Evolutionary conservation across 2,888 invertebrate species (phyloP).

Genomic region (Lepidonotus clava): DNA sequence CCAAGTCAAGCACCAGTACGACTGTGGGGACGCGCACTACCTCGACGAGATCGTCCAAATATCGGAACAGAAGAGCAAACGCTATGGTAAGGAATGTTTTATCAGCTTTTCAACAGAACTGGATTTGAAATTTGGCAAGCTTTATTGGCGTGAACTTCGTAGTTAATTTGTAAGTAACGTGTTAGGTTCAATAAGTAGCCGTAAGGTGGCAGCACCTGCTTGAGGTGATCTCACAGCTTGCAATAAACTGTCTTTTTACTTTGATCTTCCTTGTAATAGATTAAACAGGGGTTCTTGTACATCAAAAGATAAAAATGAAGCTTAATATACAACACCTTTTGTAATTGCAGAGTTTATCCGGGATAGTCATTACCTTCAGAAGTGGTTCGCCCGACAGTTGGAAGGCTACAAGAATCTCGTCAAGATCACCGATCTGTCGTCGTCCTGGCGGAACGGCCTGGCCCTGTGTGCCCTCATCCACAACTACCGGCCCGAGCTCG

Average conservation of each 20-base stretch:
- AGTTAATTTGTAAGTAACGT: no score
- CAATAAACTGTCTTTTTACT: no score
- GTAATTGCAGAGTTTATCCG: constrained; percentile 82
- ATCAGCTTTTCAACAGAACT: no score
- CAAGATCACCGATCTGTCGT: constrained; percentile 85
- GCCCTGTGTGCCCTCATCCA: constrained; percentile 88
- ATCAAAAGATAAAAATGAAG: no score
- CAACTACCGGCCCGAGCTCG: constrained; percentile 93
- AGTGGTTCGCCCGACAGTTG: constrained; percentile 89
- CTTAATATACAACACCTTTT: no score
- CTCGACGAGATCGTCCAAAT: constrained; percentile 81
- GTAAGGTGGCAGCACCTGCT: no score
- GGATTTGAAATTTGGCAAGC: no score
- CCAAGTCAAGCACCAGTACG: constrained; percentile 84
- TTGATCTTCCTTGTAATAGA: no score
- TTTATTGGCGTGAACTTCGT: no score
- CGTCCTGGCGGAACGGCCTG: constrained; percentile 86
- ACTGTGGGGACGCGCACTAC: constrained; percentile 82
- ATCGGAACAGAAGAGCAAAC: constrained; percentile 65
- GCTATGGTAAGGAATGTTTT: constrained; percentile 69
- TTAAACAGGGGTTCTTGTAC: no score
- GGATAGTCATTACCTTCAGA: constrained; percentile 85
- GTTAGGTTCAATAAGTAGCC: no score
- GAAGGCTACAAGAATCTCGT: constrained; percentile 83
- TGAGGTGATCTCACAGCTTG: no score